Evolutionary conservation across 2,888 invertebrate species (phyloP), one percentile per base, ranked within the genome.

Genomic region (Tetrapedia diversipes): DNA sequence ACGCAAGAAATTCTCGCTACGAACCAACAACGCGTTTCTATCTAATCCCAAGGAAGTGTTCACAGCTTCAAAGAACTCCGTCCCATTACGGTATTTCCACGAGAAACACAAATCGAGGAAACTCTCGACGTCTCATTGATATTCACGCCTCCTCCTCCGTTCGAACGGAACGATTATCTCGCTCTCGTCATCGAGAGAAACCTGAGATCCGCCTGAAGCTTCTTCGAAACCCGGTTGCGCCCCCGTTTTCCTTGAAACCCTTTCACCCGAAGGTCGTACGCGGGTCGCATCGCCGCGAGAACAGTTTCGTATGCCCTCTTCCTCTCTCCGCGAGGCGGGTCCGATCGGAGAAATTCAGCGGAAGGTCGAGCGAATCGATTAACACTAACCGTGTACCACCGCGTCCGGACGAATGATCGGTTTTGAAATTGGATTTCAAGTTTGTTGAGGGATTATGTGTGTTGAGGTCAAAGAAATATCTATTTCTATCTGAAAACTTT

Each of bases 301-400:
- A 54, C 53, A 47, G 65, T 39, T 27, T 10, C n/a, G 14, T 24
- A 19, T 39, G n/a, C 67, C n/a, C 22, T 22, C 16, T 24, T 14
- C 1, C 49, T 14, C 16, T 32, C 41, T 19, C 11, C 1, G 11
- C 1, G 2, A n/a, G 4, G 14, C 27, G 34, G 10, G 59, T 11
- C 41, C n/a, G 39, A 41, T 32, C 43, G 63, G 63, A 59, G 66
- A 63, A 63, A 77, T 77, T 37, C 32, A 29, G 10, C 54, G 45
- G 59, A 54, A 79, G 45, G 65, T 79, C 53, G 51, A 19, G 39
- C 10, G 59, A 34, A 41, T 64, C 61, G 56, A 79, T 74, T 60
- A 53, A 59, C 43, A n/a, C n/a, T n/a, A n/a, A n/a, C n/a, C n/a
- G n/a, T n/a, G n/a, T n/a, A n/a, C n/a, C n/a, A n/a, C n/a, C n/a